These are phyloP conservation scores for Pyrrhia umbra DNA, from an alignment of 2,888 invertebrate genomes.

Conservation along the genomic window DNA sequence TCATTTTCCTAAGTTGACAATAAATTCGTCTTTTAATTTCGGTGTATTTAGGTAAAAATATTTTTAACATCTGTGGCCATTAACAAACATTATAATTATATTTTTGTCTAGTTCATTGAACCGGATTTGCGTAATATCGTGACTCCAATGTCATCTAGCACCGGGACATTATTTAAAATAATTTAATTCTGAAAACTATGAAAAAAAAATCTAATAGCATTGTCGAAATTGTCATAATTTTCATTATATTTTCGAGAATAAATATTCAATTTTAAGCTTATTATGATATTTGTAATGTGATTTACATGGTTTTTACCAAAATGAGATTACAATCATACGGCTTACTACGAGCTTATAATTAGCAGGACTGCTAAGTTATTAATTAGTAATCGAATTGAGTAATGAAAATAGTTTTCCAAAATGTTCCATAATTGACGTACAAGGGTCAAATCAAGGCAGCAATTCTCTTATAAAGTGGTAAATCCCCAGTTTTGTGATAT, in stretches of 20 bases:
- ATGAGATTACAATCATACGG: too few relatives aligned
- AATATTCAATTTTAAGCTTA: too few relatives aligned
- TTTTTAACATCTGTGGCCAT: slow-evolving; percentile 11
- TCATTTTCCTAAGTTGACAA: background rate
- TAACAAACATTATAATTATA: slow-evolving; percentile 31
- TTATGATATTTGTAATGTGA: too few relatives aligned
- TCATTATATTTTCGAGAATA: too few relatives aligned
- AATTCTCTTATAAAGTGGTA: background rate
- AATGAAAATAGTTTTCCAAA: too few relatives aligned
- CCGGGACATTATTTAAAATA: background rate
- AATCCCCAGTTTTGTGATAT: background rate
- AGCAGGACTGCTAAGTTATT: too few relatives aligned
- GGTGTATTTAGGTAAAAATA: slow-evolving; percentile 8
- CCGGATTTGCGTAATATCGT: slow-evolving; percentile 75
- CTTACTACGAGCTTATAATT: too few relatives aligned
- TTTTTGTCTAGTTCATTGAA: slow-evolving; percentile 73
- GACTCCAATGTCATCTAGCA: slow-evolving; percentile 56
- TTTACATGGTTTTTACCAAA: too few relatives aligned
- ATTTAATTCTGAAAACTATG: slow-evolving; percentile 7
- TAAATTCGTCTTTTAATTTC: background rate
- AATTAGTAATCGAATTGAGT: too few relatives aligned
- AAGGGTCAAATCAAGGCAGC: background rate
- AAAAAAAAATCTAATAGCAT: background rate
- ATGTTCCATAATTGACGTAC: too few relatives aligned
- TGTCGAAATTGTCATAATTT: background rate